Percentiles rank a stretch among this genome's conserved stretches.
These are phyloP conservation scores for Stomatorhinus walkeri DNA, from an alignment of 2,797 vertebrate species.

Conservation along the genomic window DNA sequence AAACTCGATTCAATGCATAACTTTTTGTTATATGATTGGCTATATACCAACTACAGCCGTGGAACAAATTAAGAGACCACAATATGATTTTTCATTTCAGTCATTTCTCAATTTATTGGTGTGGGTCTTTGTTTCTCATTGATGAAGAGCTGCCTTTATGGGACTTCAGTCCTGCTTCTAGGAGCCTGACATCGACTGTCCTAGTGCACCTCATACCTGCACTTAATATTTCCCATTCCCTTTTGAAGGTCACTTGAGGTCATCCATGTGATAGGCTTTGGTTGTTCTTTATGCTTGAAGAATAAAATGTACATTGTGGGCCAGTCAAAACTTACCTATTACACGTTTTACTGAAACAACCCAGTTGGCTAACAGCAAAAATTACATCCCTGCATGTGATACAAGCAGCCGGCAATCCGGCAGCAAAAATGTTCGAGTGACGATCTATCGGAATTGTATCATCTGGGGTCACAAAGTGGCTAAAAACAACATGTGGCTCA, in stretches of 20 bases:
- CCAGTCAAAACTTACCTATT: not conserved
- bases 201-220: not conserved
- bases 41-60: not conserved
- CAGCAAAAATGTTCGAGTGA: constrained; percentile 45
- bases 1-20: not conserved
- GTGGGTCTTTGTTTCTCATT: not conserved
- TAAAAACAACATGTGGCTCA: constrained; percentile 42
- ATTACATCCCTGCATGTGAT: not conserved
- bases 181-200: not conserved
- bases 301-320: not conserved
- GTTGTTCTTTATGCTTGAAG: not conserved
- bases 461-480: constrained; percentile 49
- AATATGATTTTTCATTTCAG: not conserved
- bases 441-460: constrained; percentile 54
- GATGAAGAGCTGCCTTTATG: not conserved
- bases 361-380: not conserved
- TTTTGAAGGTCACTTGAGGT: not conserved
- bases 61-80: not conserved
- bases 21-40: not conserved
- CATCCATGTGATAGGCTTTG: not conserved
- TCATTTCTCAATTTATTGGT: not conserved
- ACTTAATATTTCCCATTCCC: not conserved
- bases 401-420: constrained; percentile 44
- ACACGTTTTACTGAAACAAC: not conserved
- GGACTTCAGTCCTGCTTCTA: not conserved